Base-by-base conservation (phyloP, 1,140 invertebrate species). In the Drosophila rufa region DNA sequence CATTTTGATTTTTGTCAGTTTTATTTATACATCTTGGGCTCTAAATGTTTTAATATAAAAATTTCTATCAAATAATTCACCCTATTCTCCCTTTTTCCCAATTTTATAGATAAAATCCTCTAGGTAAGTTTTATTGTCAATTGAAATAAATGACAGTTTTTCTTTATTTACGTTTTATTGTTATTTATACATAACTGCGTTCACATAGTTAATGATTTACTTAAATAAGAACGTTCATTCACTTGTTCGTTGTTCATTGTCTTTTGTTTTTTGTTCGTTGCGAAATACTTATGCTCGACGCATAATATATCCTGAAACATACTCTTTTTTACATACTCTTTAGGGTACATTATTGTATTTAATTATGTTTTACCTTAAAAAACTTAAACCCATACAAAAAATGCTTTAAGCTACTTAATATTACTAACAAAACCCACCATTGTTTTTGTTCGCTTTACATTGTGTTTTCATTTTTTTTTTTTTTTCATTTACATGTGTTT, bases 321-420 rank as follows among this genome's bases (percentile, higher is more conserved):
- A 43, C 66, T 6, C 19, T 48, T 71, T 25, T 78, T 67, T 53
- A 55, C 57, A 62, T 57, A 73, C 47, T 22, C 19, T 22, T 22
- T 22, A 60, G 64, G 62, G 60, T 68, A 86, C 79, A 86, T 87
- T 83, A 74, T 78, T 83, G 84, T 73, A 87, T 87, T 80, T 71
- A 84, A 87, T 87, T 87, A 83, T 59, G 84, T 89, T 89, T 89
- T 89, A 90, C 67, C 84, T 89, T 90, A 90, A 47, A 89, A 87
- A 90, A 89, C 85, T 90, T 90, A 89, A 89, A 85, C 84, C 85
- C 85, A 90, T 89, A 90, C 85, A 89, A 90, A 61, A 79, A 82
- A 81, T 89, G 84, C 69, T 85, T 90, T 90, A 89, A 75, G 67
- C 84, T 89, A 89, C 81, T 89, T 85, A 85, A 82, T 67, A 47